Percentiles rank a stretch among this genome's conserved stretches.
These are phyloP conservation scores for Limnephilus auricula DNA, from an alignment of 2,888 invertebrate species.

Conservation along the genomic window DNA sequence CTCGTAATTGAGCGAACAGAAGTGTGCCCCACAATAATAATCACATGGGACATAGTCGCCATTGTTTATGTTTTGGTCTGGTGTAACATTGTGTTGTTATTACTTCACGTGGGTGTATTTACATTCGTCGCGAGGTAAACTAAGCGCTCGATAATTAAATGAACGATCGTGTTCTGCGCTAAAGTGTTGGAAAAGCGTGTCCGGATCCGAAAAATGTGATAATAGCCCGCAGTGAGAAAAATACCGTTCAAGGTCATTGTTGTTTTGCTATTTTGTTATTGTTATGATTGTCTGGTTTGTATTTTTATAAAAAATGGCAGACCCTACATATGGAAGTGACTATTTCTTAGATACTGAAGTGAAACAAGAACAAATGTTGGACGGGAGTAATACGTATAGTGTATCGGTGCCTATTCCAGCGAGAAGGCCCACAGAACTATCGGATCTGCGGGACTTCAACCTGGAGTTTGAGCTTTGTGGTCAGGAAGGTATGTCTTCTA, in stretches of 20 bases:
- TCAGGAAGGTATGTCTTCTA: constrained; percentile 73
- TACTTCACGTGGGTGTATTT: constrained; percentile 56
- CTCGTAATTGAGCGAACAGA: constrained; percentile 46
- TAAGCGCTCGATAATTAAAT: constrained; percentile 10
- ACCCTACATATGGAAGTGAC: constrained; percentile 81
- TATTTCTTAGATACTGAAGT: constrained; percentile 81
- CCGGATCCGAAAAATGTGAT: constrained; percentile 32
- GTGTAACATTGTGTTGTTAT: constrained; percentile 51
- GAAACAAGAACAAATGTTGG: constrained; percentile 78
- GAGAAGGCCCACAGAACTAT: constrained; percentile 72
- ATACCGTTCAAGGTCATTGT: constrained; percentile 59
- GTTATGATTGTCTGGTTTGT: constrained; percentile 47
- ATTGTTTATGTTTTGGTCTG: constrained; percentile 63
- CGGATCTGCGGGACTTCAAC: constrained; percentile 74
- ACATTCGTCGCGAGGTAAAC: constrained; percentile 15
- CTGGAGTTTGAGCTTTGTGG: constrained; percentile 78
- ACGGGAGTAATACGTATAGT: constrained; percentile 71
- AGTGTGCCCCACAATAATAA: constrained; percentile 37
- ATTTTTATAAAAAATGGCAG: constrained; percentile 74
- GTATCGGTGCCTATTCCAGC: constrained; percentile 83
- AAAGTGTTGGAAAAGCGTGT: constrained; percentile 20
- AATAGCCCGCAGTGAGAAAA: constrained; percentile 28
- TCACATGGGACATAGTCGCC: constrained; percentile 57
- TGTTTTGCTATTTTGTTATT: constrained; percentile 60
- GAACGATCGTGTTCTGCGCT: constrained; percentile 16